Evolutionary conservation across 1,140 invertebrate genomes (phyloP).

Genomic region (Hypsibius dujardini): DNA sequence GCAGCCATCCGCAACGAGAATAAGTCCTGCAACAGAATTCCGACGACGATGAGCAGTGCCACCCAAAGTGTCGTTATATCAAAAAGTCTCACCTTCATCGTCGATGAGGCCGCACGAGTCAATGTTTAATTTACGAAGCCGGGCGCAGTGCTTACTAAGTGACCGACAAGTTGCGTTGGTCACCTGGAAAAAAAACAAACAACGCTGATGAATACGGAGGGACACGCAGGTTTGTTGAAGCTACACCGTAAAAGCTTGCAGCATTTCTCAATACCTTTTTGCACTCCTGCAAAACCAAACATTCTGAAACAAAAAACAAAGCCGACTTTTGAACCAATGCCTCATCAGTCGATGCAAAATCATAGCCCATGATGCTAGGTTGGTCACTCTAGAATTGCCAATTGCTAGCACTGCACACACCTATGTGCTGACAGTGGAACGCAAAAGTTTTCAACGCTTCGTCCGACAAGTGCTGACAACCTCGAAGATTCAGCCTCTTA

Average conservation of each 20-base stretch:
- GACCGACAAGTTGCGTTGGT: constrained; percentile 69
- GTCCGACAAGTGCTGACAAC: constrained; percentile 88
- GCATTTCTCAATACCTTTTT: constrained; percentile 44
- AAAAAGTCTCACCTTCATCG: constrained; percentile 37
- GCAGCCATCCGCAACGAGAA: not conserved
- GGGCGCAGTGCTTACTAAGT: constrained; percentile 68
- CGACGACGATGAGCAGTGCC: too few species aligned
- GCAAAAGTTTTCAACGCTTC: constrained; percentile 68
- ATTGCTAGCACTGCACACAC: constrained; percentile 40
- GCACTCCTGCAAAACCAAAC: constrained; percentile 75
- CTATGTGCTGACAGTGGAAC: constrained; percentile 80
- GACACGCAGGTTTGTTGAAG: too few species aligned
- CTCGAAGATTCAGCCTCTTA: constrained; percentile 71
- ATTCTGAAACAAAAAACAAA: too few species aligned
- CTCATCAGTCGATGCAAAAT: too few species aligned
- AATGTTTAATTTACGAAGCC: constrained; percentile 70
- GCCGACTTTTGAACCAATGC: too few species aligned
- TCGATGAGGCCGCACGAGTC: constrained; percentile 79
- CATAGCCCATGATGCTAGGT: too few species aligned
- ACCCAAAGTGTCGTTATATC: too few species aligned
- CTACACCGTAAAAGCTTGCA: too few species aligned
- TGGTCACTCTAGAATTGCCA: too few species aligned
- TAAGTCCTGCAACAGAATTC: not conserved
- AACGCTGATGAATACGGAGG: too few species aligned
- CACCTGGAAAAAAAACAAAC: constrained; percentile 33